A percentile compares a stretch with the other conserved stretches of the same genome.
Evolutionary conservation across 2,888 invertebrate species (phyloP).

Genomic region (Polydrusus tereticollis): DNA sequence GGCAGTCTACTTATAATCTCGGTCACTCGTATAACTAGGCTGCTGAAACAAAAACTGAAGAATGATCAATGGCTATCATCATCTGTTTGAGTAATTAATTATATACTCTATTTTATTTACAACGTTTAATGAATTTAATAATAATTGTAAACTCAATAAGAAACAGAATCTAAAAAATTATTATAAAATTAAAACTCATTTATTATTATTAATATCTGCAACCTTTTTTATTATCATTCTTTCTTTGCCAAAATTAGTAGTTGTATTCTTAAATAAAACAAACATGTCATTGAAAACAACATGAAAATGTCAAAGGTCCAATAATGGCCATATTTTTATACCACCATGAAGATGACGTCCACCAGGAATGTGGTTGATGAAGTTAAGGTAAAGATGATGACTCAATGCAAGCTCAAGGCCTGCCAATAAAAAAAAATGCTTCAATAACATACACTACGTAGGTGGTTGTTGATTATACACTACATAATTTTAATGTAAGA

Average conservation of each 20-base stretch:
- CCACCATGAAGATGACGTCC: neutral
- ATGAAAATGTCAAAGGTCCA: neutral
- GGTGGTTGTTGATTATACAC: neutral
- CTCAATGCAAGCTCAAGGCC: conserved; percentile 1
- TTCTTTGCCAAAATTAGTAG: too few relatives aligned
- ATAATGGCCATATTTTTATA: conserved; percentile 5
- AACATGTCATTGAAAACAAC: neutral
- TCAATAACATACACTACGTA: too few relatives aligned
- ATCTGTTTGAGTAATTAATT: neutral
- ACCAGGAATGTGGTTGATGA: conserved; percentile 7
- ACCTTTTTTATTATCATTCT: too few relatives aligned
- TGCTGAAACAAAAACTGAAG: neutral
- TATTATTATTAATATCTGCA: too few relatives aligned
- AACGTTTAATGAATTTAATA: neutral
- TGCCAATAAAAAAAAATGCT: too few relatives aligned
- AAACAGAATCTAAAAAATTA: too few relatives aligned
- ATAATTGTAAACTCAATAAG: too few relatives aligned
- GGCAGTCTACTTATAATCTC: conserved; percentile 7
- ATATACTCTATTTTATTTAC: neutral
- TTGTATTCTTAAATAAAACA: neutral
- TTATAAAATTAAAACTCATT: too few relatives aligned
- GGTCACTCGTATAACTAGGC: conserved; percentile 4
- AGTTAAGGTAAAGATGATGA: conserved; percentile 1
- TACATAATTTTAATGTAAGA: neutral
- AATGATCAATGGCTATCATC: neutral